Evolutionary conservation across 2,888 invertebrate genomes (phyloP).

Genomic region (Gnatocerus cornutus): DNA sequence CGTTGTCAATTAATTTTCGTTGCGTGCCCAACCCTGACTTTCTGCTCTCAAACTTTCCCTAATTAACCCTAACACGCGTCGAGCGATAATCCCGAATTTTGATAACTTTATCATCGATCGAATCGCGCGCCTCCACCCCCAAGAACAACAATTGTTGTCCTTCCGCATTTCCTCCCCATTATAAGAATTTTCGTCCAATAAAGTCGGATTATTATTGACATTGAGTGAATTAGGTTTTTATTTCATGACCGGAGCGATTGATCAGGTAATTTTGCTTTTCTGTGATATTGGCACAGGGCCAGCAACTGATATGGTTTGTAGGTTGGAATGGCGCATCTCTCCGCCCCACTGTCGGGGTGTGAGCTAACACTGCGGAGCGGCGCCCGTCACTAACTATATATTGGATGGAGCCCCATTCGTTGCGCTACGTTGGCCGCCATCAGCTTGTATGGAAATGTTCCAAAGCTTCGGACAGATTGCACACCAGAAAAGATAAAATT

Average conservation of each 20-base stretch:
- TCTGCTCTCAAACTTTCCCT: neutral
- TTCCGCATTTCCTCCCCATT: neutral
- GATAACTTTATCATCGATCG: constrained; percentile 3
- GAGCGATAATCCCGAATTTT: neutral
- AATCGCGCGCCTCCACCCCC: neutral
- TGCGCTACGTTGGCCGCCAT: constrained; percentile 61
- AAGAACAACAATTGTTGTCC: constrained; percentile 12
- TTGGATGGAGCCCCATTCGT: constrained; percentile 66
- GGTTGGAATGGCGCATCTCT: constrained; percentile 60
- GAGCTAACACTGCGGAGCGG: constrained; percentile 60
- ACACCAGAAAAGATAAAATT: constrained; percentile 15
- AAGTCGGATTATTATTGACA: constrained; percentile 28
- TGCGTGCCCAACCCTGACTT: too few relatives aligned
- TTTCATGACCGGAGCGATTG: constrained; percentile 33
- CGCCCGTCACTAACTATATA: constrained; percentile 65
- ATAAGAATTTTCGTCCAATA: constrained; percentile 17
- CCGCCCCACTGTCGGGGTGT: constrained; percentile 62
- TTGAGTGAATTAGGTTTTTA: constrained; percentile 40
- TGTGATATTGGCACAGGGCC: constrained; percentile 55
- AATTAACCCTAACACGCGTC: constrained; percentile 1
- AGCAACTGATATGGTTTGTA: constrained; percentile 47
- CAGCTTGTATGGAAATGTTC: constrained; percentile 46
- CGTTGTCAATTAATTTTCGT: too few relatives aligned
- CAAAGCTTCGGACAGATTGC: constrained; percentile 24
- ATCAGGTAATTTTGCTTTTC: constrained; percentile 42